Conservation (phyloP, 2,797 vertebrate species). For the Serranus cabrilla region DNA sequence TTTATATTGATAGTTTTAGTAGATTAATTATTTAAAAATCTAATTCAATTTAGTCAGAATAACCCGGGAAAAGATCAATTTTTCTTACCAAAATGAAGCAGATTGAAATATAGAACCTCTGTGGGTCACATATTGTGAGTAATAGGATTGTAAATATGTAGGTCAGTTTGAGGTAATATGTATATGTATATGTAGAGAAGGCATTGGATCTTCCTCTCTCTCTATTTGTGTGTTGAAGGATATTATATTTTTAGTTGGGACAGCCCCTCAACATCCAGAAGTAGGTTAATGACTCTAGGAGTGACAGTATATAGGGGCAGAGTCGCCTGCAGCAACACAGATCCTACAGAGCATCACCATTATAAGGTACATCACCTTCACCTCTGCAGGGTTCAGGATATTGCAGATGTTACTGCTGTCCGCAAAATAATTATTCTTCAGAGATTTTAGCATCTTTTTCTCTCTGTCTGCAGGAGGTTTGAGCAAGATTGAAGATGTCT, state of each 20-base stretch:
- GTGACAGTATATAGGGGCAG: slow-evolving; percentile 31
- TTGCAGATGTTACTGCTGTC: neutral
- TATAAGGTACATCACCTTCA: slow-evolving; percentile 25
- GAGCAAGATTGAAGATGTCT: slow-evolving; percentile 57
- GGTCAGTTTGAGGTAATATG: neutral
- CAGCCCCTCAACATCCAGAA: slow-evolving; percentile 26
- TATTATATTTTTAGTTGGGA: slow-evolving; percentile 61
- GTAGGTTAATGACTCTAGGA: slow-evolving; percentile 28
- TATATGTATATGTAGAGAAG: neutral
- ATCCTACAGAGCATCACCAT: slow-evolving; percentile 20
- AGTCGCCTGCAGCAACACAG: slow-evolving; percentile 26
- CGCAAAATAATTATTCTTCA: neutral
- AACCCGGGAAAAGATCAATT: no score
- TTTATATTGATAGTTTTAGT: no score
- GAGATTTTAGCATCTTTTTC: neutral
- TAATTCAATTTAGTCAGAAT: no score
- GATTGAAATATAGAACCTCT: no score
- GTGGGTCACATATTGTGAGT: no score
- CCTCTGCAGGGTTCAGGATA: neutral
- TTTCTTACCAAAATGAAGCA: no score
- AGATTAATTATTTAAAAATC: no score
- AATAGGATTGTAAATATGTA: no score
- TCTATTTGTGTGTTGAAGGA: neutral
- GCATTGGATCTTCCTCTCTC: neutral
- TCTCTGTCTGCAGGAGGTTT: slow-evolving; percentile 26